These are phyloP conservation scores for Lissonota sp. DNA, from an alignment of 2,888 invertebrate genomes.

Conservation along the genomic window DNA sequence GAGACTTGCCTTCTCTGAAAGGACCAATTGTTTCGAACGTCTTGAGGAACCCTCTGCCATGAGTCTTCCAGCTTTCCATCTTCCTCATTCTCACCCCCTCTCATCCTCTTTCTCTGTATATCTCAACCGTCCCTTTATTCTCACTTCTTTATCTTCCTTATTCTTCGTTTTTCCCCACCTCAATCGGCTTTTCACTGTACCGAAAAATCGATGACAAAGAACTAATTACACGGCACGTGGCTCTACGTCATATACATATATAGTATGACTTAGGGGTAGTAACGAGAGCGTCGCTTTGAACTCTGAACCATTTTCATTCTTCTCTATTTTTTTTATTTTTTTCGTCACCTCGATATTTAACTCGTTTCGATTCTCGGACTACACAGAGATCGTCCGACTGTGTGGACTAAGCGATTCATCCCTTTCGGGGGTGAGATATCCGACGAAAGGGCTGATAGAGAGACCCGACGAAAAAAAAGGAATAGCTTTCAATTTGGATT, in stretches of 20 bases:
- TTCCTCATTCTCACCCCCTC: not conserved
- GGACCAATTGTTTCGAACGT: slow-evolving; percentile 69
- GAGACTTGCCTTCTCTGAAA: slow-evolving; percentile 61
- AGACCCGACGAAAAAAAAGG: not conserved
- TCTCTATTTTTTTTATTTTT: slow-evolving; percentile 8
- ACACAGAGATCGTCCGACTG: not conserved
- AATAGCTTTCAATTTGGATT: slow-evolving; percentile 29
- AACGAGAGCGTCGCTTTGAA: slow-evolving; percentile 52
- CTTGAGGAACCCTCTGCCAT: slow-evolving; percentile 51
- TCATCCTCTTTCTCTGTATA: slow-evolving; percentile 15
- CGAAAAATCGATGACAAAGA: slow-evolving; percentile 56
- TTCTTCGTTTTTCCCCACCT: slow-evolving; percentile 16
- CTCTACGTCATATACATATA: slow-evolving; percentile 28
- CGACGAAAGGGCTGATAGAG: not conserved
- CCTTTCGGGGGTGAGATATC: not conserved
- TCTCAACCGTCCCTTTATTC: slow-evolving; percentile 17
- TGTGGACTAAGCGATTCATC: not conserved
- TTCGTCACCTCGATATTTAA: slow-evolving; percentile 8
- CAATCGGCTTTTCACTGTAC: slow-evolving; percentile 26
- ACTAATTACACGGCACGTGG: slow-evolving; percentile 59
- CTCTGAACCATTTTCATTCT: slow-evolving; percentile 18
- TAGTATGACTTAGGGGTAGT: slow-evolving; percentile 18
- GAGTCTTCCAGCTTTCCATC: slow-evolving; percentile 40
- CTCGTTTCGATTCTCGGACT: slow-evolving; percentile 28
- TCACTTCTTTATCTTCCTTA: slow-evolving; percentile 38